Base-by-base conservation (phyloP, 1,140 invertebrate genomes). In the Drosophila kepulauana region DNA sequence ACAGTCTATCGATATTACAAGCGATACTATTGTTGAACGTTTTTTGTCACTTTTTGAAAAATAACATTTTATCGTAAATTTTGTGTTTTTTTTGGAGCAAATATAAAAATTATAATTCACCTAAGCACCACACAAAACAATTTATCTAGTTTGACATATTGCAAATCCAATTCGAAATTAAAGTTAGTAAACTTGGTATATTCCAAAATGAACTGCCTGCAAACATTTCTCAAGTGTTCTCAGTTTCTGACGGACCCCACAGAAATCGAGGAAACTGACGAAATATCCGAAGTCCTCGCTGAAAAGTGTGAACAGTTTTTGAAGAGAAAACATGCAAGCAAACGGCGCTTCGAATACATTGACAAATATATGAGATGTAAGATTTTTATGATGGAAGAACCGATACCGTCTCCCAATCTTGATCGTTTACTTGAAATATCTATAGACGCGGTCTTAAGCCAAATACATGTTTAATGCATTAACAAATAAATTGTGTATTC, bases 341-440 rank as follows among this genome's bases (percentile, higher is more conserved):
- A 57, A 28, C 5, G 49, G 0, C 69, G 63, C 0, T 73, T 77
- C 16, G 49, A 63, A 11, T 35, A 67, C 11, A 67, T 77, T 13
- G 70, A 73, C 13, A 67, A 67, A 43, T 77, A 77, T 45, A 74
- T 71, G 1, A 77, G 43, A 67, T 56, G 41, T n/a, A 63, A 73
- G 16, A 54, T 74, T 15, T 41, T 67, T 6, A 72, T 72, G 68
- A 46, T 77, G 70, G 63, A 77, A 6, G 48, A 61, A 1, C 30
- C 8, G 8, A 54, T 52, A 41, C 61, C 68, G 3, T 66, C 74
- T 3, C 73, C 67, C 15, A 70, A 75, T 30, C n/a, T 73, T 16
- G 62, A 76, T 1, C 69, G 45, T 1, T 10, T 77, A 2, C 2
- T 77, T 16, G 63, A 77, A 45, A 16, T 67, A 4, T 56, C 49